Evolutionary conservation across 2,888 invertebrate species (phyloP), one percentile per base, ranked within the genome.

Genomic region (Malachius bipustulatus): DNA sequence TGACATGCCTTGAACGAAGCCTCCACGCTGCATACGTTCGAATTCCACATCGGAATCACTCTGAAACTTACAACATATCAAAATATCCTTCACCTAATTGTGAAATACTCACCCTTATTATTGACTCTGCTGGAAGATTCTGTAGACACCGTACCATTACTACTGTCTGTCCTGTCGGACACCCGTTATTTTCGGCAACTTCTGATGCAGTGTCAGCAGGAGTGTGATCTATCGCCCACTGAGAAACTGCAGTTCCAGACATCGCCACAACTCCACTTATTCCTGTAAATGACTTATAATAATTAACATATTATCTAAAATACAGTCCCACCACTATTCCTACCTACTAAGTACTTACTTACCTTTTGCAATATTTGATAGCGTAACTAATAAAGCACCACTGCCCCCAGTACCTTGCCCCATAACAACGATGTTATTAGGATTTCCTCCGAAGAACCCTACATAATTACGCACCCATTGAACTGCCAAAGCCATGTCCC

Each of bases 371-470:
- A 77, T 67, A 11, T 69, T 68, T 1, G 81, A 78, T 55, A 80
- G 59, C 0, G 77, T 70, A 11, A 84, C 54, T 39, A 81, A 67
- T 16, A 80, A 70, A 2, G 82, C 83, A 35, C 77, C 74, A 43
- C 79, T 77, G 1, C 78, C 83, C 0, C 84, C 85, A 0, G 78
- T 77, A 2, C 82, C 83, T 52, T 84, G 84, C 0, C 84, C 84
- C 64, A 81, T 76, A 1, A 78, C 70, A 16, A 76, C 70, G n/a
- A 84, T 69, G 45, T 73, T 70, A 13, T 72, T 68, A 1, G 78
- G 75, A 59, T 85, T 75, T 3, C 84, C 85, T 1, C 83, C 83
- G 49, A 84, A 84, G 52, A 76, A 78, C 37, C 72, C 67, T 19
- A 84, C 81, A 51, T 84, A 80, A 43, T 81, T 77, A 35, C 67